Evolutionary conservation across 2,797 vertebrate genomes (phyloP).

Genomic region (Sus cebifrons): DNA sequence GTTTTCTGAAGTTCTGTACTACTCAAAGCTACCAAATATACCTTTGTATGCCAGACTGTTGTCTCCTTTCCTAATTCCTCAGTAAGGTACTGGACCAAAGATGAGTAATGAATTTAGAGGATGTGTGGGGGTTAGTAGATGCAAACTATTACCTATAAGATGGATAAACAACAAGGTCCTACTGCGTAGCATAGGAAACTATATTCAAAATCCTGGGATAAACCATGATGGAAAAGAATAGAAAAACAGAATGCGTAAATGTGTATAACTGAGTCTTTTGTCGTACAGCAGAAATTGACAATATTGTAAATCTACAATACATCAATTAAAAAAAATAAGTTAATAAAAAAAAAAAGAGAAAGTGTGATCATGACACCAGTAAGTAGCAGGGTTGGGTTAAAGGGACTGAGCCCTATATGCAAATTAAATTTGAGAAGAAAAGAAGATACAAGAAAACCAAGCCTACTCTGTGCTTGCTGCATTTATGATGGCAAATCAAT

Average conservation of each 20-base stretch:
- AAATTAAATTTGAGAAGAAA: not conserved
- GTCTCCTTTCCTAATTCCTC: not conserved
- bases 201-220: no score
- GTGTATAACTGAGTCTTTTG: no score
- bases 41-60: not conserved
- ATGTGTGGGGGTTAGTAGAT: no score
- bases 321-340: no score
- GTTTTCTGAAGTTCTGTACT: not conserved
- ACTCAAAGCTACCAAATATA: not conserved
- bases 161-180: no score
- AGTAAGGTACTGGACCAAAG: not conserved
- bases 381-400: not conserved
- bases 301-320: no score
- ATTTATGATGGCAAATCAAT: constrained; percentile 47
- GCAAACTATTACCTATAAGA: no score
- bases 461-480: not conserved
- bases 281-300: no score
- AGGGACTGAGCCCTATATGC: not conserved
- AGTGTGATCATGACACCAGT: not conserved
- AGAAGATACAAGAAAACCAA: not conserved
- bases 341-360: no score
- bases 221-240: no score
- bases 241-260: no score
- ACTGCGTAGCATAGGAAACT: no score
- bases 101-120: not conserved